Base-by-base conservation (phyloP, 2,888 invertebrate genomes). In the Noctuana brunneofusca region DNA sequence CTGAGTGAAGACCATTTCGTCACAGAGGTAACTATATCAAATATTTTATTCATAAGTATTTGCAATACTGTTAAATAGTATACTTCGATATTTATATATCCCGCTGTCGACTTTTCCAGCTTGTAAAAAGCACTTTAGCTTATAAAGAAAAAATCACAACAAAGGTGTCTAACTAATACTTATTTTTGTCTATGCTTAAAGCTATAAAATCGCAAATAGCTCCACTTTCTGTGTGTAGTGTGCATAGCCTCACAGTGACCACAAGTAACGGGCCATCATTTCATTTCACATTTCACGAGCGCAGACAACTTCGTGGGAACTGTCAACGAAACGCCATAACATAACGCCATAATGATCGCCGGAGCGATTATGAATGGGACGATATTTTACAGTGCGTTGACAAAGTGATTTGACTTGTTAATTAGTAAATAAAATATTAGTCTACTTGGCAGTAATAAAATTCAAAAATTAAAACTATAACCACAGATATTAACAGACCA, bases 291-390 rank as follows among this genome's bases (percentile, higher is more conserved):
- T 79, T 83, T 83, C 79, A 81, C 75, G 76, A 75, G 76, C 74
- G 72, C 80, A 74, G 77, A 76, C 77, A 72, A 68, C 69, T 65
- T 69, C 86, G 86, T 87, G 86, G 81, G 87, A 87, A 86, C 78
- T 78, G 78, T 81, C 83, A 84, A 83, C 83, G 75, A 66, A 66
- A 62, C 49, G 41, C 55, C 48, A 62, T 38, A 59, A 60, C 62
- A 9, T 16, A 54, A 55, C 43, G 49, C 48, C 53, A 62, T 63
- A 59, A 60, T 58, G 52, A 48, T 43, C 53, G 27, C 43, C 54
- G 12, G 35, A 22, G 16, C 60, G 43, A 38, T 63, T 56, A 57
- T 18, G 22, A 38, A 64, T 55, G 59, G 30, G 57, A 41, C 32
- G 24, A 65, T 41, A 62, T 48, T 63, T 57, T 63, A 48, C 60